These are phyloP conservation scores for Limnothrissa miodon DNA, from an alignment of 2,113 vertebrate species.

Conservation along the genomic window DNA sequence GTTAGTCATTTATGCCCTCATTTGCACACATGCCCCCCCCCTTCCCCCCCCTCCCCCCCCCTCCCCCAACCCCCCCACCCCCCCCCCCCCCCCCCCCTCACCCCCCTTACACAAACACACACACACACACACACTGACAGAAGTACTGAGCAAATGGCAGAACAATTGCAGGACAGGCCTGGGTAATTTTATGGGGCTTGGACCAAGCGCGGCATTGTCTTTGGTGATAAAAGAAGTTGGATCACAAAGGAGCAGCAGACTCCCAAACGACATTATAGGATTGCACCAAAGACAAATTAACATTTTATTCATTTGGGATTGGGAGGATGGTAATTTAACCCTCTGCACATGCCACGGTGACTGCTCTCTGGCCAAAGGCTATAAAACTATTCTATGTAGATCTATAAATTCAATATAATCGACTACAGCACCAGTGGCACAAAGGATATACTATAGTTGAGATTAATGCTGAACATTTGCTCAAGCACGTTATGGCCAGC, in stretches of 20 bases:
- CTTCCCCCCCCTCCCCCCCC: not conserved
- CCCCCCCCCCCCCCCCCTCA: not conserved
- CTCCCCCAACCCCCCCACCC: not conserved
- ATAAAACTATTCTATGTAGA: not conserved
- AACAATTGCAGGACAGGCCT: conserved; percentile 63
- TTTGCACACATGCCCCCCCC: conserved; percentile 41
- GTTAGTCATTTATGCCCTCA: conserved; percentile 21
- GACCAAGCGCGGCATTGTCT: conserved; percentile 49
- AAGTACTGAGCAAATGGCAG: conserved; percentile 65
- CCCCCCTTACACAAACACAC: not conserved
- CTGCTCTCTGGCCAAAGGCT: not conserved
- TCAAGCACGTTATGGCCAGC: not conserved
- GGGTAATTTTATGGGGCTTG: conserved; percentile 60
- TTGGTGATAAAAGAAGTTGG: conserved; percentile 52
- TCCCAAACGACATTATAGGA: conserved; percentile 61
- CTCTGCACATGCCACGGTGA: not conserved
- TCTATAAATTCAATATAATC: not conserved
- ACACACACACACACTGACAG: conserved; percentile 48
- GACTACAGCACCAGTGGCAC: not conserved
- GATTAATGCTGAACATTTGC: not conserved
- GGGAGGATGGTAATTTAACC: conserved; percentile 43
- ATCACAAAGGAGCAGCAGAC: conserved; percentile 58
- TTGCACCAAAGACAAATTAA: conserved; percentile 66
- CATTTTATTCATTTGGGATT: conserved; percentile 59
- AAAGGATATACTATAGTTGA: not conserved